Conservation (phyloP, 2,888 invertebrate genomes). For the Clunio marinus region DNA sequence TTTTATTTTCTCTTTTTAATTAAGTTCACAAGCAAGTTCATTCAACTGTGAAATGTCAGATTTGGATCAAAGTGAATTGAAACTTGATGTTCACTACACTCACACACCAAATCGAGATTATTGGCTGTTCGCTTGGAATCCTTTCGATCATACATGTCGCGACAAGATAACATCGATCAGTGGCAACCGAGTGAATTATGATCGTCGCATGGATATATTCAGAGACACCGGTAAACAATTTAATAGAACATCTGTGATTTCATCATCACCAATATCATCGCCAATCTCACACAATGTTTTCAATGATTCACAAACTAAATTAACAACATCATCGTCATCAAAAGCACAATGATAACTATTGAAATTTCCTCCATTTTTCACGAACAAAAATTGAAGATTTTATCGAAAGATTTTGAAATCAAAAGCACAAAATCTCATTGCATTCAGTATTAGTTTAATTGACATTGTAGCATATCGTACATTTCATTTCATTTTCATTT, state of each 20-base stretch:
- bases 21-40: conserved; percentile 48
- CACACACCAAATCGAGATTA: conserved; percentile 60
- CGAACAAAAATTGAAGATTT: no score
- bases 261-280: conserved; percentile 31
- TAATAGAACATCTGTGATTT: conserved; percentile 39
- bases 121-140: conserved; percentile 74
- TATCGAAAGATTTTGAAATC: no score
- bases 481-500: conserved; percentile 2
- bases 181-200: conserved; percentile 50
- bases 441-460: not conserved
- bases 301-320: conserved; percentile 33
- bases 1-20: conserved; percentile 40
- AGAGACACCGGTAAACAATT: conserved; percentile 51
- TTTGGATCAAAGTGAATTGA: conserved; percentile 69
- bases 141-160: conserved; percentile 67
- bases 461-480: not conserved
- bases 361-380: not conserved
- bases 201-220: conserved; percentile 52
- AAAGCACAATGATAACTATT: conserved; percentile 21
- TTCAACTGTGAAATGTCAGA: conserved; percentile 73
- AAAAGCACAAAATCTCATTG: not conserved
- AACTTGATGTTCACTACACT: conserved; percentile 67
- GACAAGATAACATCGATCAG: conserved; percentile 52
- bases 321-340: conserved; percentile 29
- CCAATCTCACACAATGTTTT: conserved; percentile 30